phyloP scores from a whole-genome alignment of 2,797 vertebrate species.

The Sternarchorhynchus goeldii region DNA sequence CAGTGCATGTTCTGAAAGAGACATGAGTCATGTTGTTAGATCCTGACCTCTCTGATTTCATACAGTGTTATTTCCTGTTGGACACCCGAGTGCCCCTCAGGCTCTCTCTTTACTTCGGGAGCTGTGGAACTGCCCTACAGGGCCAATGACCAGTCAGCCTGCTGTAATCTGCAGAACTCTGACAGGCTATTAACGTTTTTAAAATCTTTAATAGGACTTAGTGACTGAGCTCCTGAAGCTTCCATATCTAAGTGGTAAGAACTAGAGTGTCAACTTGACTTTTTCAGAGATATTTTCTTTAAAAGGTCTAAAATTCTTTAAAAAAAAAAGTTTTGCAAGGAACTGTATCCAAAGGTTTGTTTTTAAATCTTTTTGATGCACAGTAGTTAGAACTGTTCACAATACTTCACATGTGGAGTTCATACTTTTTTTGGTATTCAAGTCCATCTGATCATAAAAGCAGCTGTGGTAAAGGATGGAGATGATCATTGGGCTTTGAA shows the following conservation, averaged over 20 bases:
- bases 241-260: conserved; percentile 28
- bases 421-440: neutral
- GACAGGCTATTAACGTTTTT: conserved; percentile 43
- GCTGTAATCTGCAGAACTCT: conserved; percentile 38
- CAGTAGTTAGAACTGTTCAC: neutral
- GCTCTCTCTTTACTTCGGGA: conserved; percentile 30
- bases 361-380: neutral
- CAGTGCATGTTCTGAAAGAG: neutral
- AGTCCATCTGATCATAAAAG: neutral
- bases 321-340: neutral
- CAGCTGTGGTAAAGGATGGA: conserved; percentile 12
- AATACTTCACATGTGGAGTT: neutral
- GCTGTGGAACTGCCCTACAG: conserved; percentile 20
- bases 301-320: conserved; percentile 8
- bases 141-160: conserved; percentile 29
- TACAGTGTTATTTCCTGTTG: conserved; percentile 17
- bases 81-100: conserved; percentile 35
- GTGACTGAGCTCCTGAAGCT: conserved; percentile 53
- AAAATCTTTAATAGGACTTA: conserved; percentile 57
- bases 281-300: conserved; percentile 10
- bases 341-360: neutral
- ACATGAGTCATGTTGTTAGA: conserved; percentile 5
- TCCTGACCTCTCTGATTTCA: conserved; percentile 15
- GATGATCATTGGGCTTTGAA: conserved; percentile 14
- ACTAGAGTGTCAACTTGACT: conserved; percentile 4